Evolutionary conservation across 1,140 invertebrate genomes (phyloP).

Genomic region (Hetaerina americana): DNA sequence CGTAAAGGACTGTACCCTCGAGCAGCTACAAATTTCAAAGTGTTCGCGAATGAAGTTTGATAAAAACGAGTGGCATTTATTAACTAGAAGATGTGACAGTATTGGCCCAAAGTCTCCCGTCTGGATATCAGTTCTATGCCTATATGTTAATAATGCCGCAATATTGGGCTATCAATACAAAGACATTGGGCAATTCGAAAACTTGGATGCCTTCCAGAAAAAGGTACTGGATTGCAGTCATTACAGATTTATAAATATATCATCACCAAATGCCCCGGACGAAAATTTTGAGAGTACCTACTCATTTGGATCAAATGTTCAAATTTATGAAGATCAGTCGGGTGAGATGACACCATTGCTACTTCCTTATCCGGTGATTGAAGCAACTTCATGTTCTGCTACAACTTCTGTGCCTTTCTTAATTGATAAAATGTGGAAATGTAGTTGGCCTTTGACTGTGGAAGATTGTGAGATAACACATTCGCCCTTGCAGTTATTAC

Average conservation of each 20-base stretch:
- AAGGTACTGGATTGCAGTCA: too few relatives aligned
- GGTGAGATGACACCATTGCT: background rate
- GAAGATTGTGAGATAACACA: background rate
- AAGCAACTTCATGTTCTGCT: background rate
- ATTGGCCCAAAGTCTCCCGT: too few relatives aligned
- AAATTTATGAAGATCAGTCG: background rate
- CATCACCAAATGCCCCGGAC: too few relatives aligned
- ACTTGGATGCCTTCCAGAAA: background rate
- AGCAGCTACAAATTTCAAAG: background rate
- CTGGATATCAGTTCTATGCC: background rate
- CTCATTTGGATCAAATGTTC: background rate
- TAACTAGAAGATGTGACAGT: too few relatives aligned
- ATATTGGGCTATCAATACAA: background rate
- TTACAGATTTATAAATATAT: too few relatives aligned
- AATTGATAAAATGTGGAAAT: background rate
- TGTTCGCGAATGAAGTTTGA: background rate
- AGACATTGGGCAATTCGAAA: background rate
- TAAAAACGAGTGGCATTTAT: too few relatives aligned
- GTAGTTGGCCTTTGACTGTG: background rate
- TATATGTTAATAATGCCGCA: background rate
- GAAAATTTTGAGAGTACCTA: background rate
- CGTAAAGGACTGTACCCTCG: background rate
- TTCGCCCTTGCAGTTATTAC: background rate
- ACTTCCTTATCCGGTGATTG: background rate
- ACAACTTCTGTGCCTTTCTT: background rate